Evolutionary conservation across 2,888 invertebrate genomes (phyloP), one percentile per base, ranked within the genome.

Genomic region (Apodemia hepburni): DNA sequence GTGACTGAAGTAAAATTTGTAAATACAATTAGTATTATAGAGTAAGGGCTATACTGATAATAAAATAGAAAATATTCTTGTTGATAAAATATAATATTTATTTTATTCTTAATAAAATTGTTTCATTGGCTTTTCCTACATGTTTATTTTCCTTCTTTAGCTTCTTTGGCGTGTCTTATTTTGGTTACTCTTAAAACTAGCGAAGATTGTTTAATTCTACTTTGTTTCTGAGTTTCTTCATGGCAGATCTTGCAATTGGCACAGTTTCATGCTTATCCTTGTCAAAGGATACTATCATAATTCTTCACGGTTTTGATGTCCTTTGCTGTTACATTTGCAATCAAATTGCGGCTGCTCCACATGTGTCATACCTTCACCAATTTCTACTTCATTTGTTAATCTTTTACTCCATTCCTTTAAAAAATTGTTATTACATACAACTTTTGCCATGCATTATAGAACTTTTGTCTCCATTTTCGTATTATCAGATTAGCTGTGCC

Each of bases 321-420:
- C 62, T 62, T 67, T 63, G 60, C 66, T 61, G 65, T 75, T 64
- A 64, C 89, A 89, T 49, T 79, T 73, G 69, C 87, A 89, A 38
- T 74, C 67, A 68, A 80, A 82, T 54, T 72, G 68, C 27, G 77
- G 71, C 68, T 90, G 90, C 22, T 83, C 80, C n/a, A 90, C 84
- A 65, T 76, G 80, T 3, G 81, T 82, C 90, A 90, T 91, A 22
- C 72, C 80, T 63, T 84, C 72, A 51, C 66, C 69, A 12, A 87
- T 72, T 38, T 64, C 71, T 1, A 85, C 74, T 63, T 80, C 69
- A 70, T 93, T 94, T 58, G 81, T 85, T 57, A 96, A 80, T 69
- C 93, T 92, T 76, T 94, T 94, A 76, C 94, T 95, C 94, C 96
- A 97, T 90, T 96, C 94, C 94, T 96, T 70, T 17, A 47, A 47